These are phyloP conservation scores for Aporrectodea caliginosa DNA, from an alignment of 1,140 invertebrate species.

Conservation along the genomic window DNA sequence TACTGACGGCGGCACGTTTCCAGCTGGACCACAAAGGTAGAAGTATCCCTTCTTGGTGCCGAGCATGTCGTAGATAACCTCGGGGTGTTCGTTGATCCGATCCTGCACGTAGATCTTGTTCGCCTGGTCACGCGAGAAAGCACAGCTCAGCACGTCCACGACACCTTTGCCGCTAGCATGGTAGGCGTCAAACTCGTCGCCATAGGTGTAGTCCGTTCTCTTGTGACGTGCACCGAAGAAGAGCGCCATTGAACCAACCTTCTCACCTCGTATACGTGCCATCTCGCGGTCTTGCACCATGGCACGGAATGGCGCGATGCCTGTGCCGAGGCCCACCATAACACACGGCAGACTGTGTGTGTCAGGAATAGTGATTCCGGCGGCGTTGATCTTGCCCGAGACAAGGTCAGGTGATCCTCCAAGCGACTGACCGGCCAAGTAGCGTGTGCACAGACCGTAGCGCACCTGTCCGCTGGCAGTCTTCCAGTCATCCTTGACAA, in stretches of 20 bases:
- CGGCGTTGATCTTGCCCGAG: conserved; percentile 29
- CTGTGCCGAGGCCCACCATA: conserved; percentile 34
- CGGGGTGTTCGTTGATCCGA: conserved; percentile 32
- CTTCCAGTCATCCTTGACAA: conserved; percentile 33
- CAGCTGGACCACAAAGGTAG: conserved; percentile 35
- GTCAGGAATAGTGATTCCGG: conserved; percentile 31
- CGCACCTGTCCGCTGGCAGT: conserved; percentile 27
- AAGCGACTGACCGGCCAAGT: conserved; percentile 15
- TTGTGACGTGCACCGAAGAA: conserved; percentile 33
- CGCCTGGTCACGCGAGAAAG: conserved; percentile 33
- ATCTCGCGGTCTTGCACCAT: conserved; percentile 33
- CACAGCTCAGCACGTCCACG: conserved; percentile 19
- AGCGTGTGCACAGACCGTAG: conserved; percentile 27
- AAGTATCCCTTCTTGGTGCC: conserved; percentile 33
- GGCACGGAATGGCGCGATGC: conserved; percentile 32
- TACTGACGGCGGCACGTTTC: conserved; percentile 32
- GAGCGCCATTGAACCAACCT: conserved; percentile 28
- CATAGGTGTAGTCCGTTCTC: conserved; percentile 32
- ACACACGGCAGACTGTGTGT: conserved; percentile 23
- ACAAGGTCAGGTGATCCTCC: conserved; percentile 26
- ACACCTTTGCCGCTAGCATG: conserved; percentile 32
- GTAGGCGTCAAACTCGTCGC: conserved; percentile 33
- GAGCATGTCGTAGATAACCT: conserved; percentile 32
- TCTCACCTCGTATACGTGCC: conserved; percentile 24
- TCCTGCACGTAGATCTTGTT: conserved; percentile 35